Base-by-base conservation (phyloP, 2,888 invertebrate genomes). In the Diarsia rubi region DNA sequence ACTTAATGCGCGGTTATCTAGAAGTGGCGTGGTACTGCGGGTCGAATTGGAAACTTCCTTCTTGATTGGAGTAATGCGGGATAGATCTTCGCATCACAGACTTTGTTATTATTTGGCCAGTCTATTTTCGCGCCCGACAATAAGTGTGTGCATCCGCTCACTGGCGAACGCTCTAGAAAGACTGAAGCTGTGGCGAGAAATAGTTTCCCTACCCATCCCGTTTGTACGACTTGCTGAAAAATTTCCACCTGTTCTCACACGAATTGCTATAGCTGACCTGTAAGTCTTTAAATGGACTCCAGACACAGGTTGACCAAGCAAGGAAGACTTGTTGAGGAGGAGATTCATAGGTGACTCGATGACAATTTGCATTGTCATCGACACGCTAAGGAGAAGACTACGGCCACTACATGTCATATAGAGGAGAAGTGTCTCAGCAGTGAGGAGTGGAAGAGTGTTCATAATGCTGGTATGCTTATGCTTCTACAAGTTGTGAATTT, bases 1-100 rank as follows among this genome's bases (percentile, higher is more conserved):
- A 60, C 65, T 27, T 63, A 76, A 85, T 60, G 47, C 21, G 24
- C 47, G 2, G 31, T 45, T n/a, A 73, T 59, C 86, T 85, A 63
- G 83, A 85, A 71, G 79, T 49, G 84, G n/a, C 37, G 16, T 21
- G 54, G 44, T 45, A 24, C 1, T 69, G 37, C 44, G 47, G 49
- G 47, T 62, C 0, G 49, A 57, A 82, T 73, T 68, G 65, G 47
- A 2, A 1, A 63, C 59, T 74, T 71, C 70, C 83, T 37, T 57
- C 27, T 78, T 74, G 57, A 49, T 31, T 16, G 9, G 12, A 37
- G 12, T 57, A 60, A 47, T 37, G 72, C 59, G 69, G 54, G 78
- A 63, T 9, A 8, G 4, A 72, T 1, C 6, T 21, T 52, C 49
- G n/a, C 8, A 37, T 52, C 37, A 31, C n/a, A 12, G 45, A 21